Conservation (phyloP, 1,140 invertebrate species). For the Lepidurus arcticus region DNA sequence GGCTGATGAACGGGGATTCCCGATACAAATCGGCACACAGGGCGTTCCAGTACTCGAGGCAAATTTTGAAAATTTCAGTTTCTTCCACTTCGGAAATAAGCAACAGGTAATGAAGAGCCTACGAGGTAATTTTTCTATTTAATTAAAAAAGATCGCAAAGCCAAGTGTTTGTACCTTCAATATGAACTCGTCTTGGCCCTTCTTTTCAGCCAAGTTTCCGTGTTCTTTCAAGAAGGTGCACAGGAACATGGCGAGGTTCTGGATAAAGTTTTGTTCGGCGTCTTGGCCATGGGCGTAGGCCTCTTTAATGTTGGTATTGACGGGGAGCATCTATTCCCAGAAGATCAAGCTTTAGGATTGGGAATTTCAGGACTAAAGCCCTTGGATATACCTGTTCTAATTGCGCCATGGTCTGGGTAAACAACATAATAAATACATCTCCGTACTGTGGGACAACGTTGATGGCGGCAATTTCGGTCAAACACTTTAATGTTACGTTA, state of each 20-base stretch:
- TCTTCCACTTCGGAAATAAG: constrained; percentile 98
- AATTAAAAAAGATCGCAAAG: constrained; percentile 53
- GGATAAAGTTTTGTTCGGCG: constrained; percentile 98
- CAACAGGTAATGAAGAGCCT: constrained; percentile 87
- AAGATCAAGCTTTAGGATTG: neutral
- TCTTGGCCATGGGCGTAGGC: constrained; percentile 89
- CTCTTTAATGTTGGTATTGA: constrained; percentile 83
- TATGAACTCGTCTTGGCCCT: constrained; percentile 58
- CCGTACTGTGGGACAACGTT: constrained; percentile 77
- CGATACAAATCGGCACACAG: constrained; percentile 87
- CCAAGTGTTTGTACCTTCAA: constrained; percentile 27
- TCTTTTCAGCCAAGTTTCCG: constrained; percentile 76
- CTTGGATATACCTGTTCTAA: constrained; percentile 57
- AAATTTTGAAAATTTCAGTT: constrained; percentile 99
- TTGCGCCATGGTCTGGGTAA: constrained; percentile 84
- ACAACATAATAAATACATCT: constrained; percentile 81
- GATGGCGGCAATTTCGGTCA: constrained; percentile 95
- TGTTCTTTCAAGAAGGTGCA: constrained; percentile 97
- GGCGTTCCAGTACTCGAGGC: constrained; percentile 97
- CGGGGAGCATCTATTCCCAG: constrained; percentile 69
- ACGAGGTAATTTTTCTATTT: constrained; percentile 34
- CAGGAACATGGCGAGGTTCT: constrained; percentile 95
- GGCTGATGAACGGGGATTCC: constrained; percentile 43
- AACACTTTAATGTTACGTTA: constrained; percentile 95
- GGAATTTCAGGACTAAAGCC: neutral